These are phyloP conservation scores for Marronus borbonicus DNA, from an alignment of 2,888 invertebrate species.

Conservation along the genomic window DNA sequence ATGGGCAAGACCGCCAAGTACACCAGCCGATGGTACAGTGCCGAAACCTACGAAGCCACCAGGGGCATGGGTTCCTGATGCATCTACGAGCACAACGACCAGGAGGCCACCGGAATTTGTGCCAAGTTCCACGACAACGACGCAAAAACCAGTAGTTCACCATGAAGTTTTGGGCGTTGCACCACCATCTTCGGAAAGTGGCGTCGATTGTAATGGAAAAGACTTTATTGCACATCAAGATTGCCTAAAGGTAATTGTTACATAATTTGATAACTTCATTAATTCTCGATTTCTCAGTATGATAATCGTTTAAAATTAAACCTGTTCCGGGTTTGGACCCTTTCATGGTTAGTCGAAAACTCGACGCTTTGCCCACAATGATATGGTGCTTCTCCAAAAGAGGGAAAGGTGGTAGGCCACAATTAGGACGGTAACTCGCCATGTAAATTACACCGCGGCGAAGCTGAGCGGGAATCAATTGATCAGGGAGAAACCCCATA, in stretches of 20 bases:
- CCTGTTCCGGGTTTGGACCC: too few relatives aligned
- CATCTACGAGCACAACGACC: conserved; percentile 55
- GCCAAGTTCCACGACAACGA: conserved; percentile 34
- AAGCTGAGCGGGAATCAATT: too few relatives aligned
- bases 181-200: conserved; percentile 56
- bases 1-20: conserved; percentile 86
- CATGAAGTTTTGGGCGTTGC: conserved; percentile 46
- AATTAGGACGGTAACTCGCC: too few relatives aligned
- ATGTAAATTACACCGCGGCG: too few relatives aligned
- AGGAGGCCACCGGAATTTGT: conserved; percentile 51
- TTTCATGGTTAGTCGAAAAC: too few relatives aligned
- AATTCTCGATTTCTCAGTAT: too few relatives aligned
- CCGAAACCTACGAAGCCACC: conserved; percentile 59
- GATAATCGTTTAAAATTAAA: too few relatives aligned
- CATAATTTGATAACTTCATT: too few relatives aligned
- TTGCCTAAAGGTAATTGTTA: conserved; percentile 72
- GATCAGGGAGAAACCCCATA: too few relatives aligned
- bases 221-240: conserved; percentile 75
- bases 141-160: conserved; percentile 47
- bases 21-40: conserved; percentile 68
- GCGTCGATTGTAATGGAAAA: conserved; percentile 72
- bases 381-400: too few relatives aligned
- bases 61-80: conserved; percentile 61
- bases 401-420: too few relatives aligned
- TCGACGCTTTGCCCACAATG: too few relatives aligned